Conservation (phyloP, 1,140 invertebrate genomes). For the Ylistrum balloti region DNA sequence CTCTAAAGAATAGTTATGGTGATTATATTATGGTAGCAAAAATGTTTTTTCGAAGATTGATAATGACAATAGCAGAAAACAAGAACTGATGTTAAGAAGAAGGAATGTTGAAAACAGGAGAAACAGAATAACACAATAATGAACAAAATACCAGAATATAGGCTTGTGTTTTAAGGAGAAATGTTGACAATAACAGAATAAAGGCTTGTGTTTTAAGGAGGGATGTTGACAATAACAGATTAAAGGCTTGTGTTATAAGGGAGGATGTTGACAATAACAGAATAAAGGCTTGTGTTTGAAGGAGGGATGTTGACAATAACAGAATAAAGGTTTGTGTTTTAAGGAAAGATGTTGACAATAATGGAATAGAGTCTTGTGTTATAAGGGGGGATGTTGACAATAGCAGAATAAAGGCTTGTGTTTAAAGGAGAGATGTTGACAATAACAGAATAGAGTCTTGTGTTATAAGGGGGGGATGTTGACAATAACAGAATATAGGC, state of each 20-base stretch:
- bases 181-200: too few species aligned
- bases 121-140: too few species aligned
- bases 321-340: neutral
- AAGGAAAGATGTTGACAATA: neutral
- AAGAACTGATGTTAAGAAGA: neutral
- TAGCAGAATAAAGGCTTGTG: neutral
- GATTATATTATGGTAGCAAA: too few species aligned
- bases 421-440: neutral
- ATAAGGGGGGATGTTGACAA: neutral
- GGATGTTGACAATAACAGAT: too few species aligned
- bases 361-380: too few species aligned
- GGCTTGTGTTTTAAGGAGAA: too few species aligned
- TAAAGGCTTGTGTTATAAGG: too few species aligned
- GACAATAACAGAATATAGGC: too few species aligned
- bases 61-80: neutral
- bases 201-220: too few species aligned
- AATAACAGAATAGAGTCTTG: neutral
- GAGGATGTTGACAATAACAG: neutral
- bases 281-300: neutral
- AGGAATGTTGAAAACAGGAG: neutral
- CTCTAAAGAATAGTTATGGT: too few species aligned
- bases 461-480: too few species aligned
- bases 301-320: neutral
- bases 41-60: neutral
- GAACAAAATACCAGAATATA: too few species aligned